Conservation (phyloP, 2,888 invertebrate genomes). For the Caenorhabditis sp. region DNA sequence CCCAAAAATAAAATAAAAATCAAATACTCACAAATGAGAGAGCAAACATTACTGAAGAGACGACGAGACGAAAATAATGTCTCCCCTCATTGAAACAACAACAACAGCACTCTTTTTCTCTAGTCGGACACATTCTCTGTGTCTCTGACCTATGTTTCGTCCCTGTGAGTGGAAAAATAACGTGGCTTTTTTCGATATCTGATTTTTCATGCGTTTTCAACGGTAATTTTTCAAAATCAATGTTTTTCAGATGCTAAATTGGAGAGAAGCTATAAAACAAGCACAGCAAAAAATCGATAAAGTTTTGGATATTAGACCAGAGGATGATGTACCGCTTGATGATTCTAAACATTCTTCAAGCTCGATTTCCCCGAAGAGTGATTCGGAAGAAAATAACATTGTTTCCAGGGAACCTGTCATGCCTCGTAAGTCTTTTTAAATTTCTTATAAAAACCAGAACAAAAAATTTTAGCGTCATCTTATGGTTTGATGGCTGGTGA, state of each 20-base stretch:
- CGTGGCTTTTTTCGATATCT: constrained; percentile 1
- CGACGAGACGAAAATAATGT: too few relatives aligned
- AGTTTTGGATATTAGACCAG: constrained; percentile 41
- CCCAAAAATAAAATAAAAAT: too few relatives aligned
- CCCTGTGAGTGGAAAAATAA: constrained; percentile 8
- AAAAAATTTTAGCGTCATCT: constrained; percentile 10
- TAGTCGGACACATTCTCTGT: constrained; percentile 5
- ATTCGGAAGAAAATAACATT: constrained; percentile 3
- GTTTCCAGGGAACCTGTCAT: constrained; percentile 17
- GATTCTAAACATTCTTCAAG: not conserved
- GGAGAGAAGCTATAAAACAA: constrained; percentile 41
- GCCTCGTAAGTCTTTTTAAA: constrained; percentile 11
- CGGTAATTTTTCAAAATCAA: not conserved
- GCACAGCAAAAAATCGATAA: constrained; percentile 54
- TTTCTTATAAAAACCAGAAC: not conserved
- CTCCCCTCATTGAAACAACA: too few relatives aligned
- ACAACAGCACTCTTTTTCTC: not conserved
- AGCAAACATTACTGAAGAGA: too few relatives aligned
- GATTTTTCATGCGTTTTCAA: not conserved
- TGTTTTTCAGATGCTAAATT: constrained; percentile 11
- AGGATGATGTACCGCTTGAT: constrained; percentile 2
- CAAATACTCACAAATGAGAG: too few relatives aligned
- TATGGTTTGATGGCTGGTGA: constrained; percentile 6
- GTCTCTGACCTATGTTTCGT: not conserved
- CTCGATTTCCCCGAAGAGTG: constrained; percentile 12